These are phyloP conservation scores for Orchesella cincta DNA, from an alignment of 1,140 invertebrate species.

Conservation along the genomic window DNA sequence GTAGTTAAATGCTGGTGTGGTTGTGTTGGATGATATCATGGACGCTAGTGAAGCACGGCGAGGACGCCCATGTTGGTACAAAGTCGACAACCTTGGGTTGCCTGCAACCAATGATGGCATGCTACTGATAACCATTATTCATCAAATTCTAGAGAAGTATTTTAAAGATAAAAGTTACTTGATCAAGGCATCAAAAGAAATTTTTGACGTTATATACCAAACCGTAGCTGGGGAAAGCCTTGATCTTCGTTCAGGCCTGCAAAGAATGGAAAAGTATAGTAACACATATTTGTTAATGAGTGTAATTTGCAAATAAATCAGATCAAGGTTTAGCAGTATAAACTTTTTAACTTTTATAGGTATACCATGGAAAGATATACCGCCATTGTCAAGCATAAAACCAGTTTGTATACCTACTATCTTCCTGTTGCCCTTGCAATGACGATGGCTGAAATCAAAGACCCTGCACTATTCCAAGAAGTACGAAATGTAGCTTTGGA, in stretches of 20 bases:
- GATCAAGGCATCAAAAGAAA: constrained; percentile 61
- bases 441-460: constrained; percentile 77
- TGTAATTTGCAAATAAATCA: too few relatives aligned
- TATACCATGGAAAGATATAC: constrained; percentile 87
- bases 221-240: constrained; percentile 77
- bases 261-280: constrained; percentile 47
- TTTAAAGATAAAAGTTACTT: constrained; percentile 62
- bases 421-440: constrained; percentile 86
- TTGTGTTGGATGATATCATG: constrained; percentile 70
- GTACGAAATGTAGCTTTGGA: constrained; percentile 83
- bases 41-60: constrained; percentile 64
- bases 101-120: constrained; percentile 67
- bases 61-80: constrained; percentile 67
- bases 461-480: constrained; percentile 77
- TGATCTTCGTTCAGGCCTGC: constrained; percentile 65
- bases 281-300: not conserved
- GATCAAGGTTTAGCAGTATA: not conserved
- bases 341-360: constrained; percentile 60
- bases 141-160: constrained; percentile 61
- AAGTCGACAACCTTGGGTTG: constrained; percentile 60
- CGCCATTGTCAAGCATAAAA: constrained; percentile 92
- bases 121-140: constrained; percentile 62
- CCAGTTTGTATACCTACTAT: constrained; percentile 91
- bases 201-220: constrained; percentile 71
- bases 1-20: constrained; percentile 67